Percentiles rank a stretch among this genome's conserved stretches.
These are phyloP conservation scores for Carassius carassius DNA, from an alignment of 2,113 vertebrate genomes.

Conservation along the genomic window DNA sequence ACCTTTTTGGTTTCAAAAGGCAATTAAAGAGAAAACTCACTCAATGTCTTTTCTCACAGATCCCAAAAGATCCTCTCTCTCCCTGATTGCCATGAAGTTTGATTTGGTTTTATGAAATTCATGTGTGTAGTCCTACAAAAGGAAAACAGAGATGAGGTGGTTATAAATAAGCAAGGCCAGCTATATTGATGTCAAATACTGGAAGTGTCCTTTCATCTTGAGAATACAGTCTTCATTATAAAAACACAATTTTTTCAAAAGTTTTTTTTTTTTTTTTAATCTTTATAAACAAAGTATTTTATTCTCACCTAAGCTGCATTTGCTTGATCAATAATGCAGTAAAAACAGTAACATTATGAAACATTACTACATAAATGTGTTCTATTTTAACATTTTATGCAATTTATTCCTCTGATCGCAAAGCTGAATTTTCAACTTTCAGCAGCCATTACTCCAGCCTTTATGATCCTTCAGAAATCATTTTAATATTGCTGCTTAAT, in stretches of 20 bases:
- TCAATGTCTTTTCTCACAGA: conserved; percentile 97
- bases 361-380: background rate
- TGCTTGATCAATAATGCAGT: background rate
- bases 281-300: background rate
- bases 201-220: background rate
- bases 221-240: background rate
- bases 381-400: background rate
- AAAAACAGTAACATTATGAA: background rate
- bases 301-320: background rate
- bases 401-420: background rate
- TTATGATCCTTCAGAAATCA: background rate
- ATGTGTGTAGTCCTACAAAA: conserved; percentile 92
- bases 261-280: background rate
- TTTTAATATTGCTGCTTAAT: background rate
- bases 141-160: background rate
- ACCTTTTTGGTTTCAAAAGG: background rate
- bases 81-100: conserved; percentile 91
- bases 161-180: background rate
- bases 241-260: background rate
- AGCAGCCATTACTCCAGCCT: background rate
- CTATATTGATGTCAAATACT: background rate
- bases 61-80: conserved; percentile 94
- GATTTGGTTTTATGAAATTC: conserved; percentile 99
- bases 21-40: conserved; percentile 77
- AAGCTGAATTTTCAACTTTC: background rate